Evolutionary conservation across 2,797 vertebrate species (phyloP).

Genomic region (Macroramphosus scolopax): DNA sequence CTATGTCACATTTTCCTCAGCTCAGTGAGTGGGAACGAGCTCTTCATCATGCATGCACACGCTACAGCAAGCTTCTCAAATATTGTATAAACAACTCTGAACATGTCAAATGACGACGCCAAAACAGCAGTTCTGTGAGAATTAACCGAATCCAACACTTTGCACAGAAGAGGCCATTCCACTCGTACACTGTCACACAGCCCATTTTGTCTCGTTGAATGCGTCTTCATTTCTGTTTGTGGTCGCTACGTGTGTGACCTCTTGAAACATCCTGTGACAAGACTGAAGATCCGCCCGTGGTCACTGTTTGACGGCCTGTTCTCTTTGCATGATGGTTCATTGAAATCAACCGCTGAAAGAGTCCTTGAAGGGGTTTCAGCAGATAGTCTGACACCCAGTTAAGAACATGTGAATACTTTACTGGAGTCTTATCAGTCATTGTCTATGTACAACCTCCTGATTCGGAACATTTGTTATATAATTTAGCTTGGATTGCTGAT

Average conservation of each 20-base stretch:
- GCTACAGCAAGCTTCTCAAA: slow-evolving; percentile 32
- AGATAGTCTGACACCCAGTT: slow-evolving; percentile 1
- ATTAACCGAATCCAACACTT: no score
- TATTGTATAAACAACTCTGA: slow-evolving; percentile 3
- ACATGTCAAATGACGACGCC: slow-evolving; percentile 18
- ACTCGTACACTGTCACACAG: slow-evolving; percentile 1
- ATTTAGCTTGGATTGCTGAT: neutral
- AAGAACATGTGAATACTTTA: slow-evolving; percentile 1
- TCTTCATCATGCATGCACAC: slow-evolving; percentile 62
- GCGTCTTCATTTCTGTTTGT: slow-evolving; percentile 26
- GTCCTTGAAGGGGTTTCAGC: no score
- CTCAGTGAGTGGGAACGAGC: slow-evolving; percentile 74
- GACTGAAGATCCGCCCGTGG: slow-evolving; percentile 8
- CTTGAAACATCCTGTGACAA: slow-evolving; percentile 15
- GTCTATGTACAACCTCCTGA: slow-evolving; percentile 2
- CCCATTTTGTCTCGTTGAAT: slow-evolving; percentile 52
- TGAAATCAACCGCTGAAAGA: neutral
- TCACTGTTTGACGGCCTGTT: slow-evolving; percentile 25
- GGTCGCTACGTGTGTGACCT: slow-evolving; percentile 13
- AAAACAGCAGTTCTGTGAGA: no score
- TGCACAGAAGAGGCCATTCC: no score
- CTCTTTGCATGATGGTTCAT: slow-evolving; percentile 15
- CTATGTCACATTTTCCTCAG: slow-evolving; percentile 17
- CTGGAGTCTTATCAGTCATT: slow-evolving; percentile 7
- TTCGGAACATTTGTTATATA: neutral